Evolutionary conservation across 1,140 invertebrate genomes (phyloP).

Genomic region (Dinoponera quadriceps): DNA sequence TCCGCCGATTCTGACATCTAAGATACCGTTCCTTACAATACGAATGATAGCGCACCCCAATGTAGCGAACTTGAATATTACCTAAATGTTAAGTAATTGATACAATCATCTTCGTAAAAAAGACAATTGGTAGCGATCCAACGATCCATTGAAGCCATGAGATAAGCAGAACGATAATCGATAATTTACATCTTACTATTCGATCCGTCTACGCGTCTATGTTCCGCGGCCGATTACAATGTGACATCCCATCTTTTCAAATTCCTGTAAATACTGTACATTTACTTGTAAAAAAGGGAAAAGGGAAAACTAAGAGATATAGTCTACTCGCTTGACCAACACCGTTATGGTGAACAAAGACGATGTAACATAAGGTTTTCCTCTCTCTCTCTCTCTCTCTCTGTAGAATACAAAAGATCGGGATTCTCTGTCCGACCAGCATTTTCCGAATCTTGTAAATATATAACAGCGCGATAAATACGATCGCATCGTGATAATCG

Average conservation of each 20-base stretch:
- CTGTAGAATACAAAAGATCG: constrained; percentile 48
- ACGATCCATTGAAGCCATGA: not conserved
- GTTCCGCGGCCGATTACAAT: not conserved
- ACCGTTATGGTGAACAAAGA: constrained; percentile 54
- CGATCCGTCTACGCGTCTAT: constrained; percentile 20
- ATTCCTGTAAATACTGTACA: constrained; percentile 75
- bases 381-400: constrained; percentile 6
- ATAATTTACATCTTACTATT: constrained; percentile 49
- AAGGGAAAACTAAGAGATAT: constrained; percentile 20
- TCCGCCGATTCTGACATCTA: constrained; percentile 4
- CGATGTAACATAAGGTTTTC: constrained; percentile 35
- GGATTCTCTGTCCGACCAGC: not conserved
- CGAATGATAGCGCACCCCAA: constrained; percentile 1
- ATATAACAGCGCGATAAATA: constrained; percentile 7
- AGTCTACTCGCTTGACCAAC: constrained; percentile 73
- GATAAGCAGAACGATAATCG: not conserved
- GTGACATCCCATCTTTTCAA: constrained; percentile 27
- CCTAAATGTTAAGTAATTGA: constrained; percentile 18
- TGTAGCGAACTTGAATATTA: constrained; percentile 40
- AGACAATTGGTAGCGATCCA: constrained; percentile 18
- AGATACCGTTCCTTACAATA: constrained; percentile 18
- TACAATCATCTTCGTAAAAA: constrained; percentile 32
- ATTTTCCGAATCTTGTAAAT: constrained; percentile 39
- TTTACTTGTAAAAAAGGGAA: constrained; percentile 67
- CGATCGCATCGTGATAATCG: constrained; percentile 31